A percentile compares a stretch with the other conserved stretches of the same genome.
These are phyloP conservation scores for Tapirus indicus DNA, from an alignment of 2,797 vertebrate species.

Conservation along the genomic window DNA sequence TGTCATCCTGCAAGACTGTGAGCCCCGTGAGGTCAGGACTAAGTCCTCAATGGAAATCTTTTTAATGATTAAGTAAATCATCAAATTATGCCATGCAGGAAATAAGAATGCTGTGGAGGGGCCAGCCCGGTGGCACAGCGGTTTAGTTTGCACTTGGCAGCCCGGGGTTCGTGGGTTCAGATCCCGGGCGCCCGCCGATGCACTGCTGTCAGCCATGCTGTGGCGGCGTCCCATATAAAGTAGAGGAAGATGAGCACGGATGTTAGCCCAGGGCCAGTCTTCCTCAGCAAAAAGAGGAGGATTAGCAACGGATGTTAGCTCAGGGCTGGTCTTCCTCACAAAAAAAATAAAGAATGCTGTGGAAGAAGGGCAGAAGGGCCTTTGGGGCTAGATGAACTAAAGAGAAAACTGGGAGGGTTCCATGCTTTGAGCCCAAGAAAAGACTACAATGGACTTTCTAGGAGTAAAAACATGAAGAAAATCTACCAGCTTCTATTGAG, in stretches of 20 bases:
- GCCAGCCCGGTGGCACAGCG: no score
- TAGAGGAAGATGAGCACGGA: no score
- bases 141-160: no score
- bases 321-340: no score
- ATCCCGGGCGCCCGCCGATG: no score
- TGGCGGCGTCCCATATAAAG: no score
- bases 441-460: not conserved
- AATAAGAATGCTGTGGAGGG: not conserved
- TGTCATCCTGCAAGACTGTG: not conserved
- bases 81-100: not conserved
- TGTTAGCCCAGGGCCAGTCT: no score
- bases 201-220: no score
- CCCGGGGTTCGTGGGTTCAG: no score
- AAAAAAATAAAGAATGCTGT: not conserved
- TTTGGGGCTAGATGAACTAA: not conserved
- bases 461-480: not conserved
- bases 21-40: not conserved
- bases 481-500: fast-evolving
- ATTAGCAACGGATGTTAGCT: no score
- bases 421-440: not conserved
- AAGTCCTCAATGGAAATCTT: not conserved
- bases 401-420: not conserved
- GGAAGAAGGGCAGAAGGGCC: not conserved
- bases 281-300: no score
- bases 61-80: not conserved